Percentiles rank a stretch among this genome's conserved stretches.
Conservation (phyloP, 1,140 invertebrate species). For the Brachionus calyciflorus region DNA sequence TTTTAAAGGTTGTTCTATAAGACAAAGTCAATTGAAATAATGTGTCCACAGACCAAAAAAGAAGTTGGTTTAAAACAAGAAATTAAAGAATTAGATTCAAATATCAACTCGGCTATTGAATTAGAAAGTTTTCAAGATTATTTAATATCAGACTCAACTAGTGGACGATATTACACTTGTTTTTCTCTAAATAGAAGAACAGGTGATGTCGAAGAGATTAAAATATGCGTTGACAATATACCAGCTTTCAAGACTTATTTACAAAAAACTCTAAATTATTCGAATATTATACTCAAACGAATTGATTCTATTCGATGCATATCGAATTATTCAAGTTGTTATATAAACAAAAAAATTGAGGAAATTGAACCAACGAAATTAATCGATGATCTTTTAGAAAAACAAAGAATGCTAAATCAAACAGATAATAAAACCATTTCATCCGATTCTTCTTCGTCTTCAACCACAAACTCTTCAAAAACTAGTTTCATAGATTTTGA, state of each 20-base stretch:
- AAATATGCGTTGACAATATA: slow-evolving; percentile 37
- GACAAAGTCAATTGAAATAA: slow-evolving; percentile 17
- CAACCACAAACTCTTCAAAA: background rate
- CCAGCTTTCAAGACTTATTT: slow-evolving; percentile 17
- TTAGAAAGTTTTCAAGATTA: background rate
- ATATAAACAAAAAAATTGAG: slow-evolving; percentile 16
- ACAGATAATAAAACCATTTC: background rate
- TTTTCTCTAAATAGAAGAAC: slow-evolving; percentile 8
- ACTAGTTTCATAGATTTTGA: background rate
- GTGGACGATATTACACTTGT: slow-evolving; percentile 20
- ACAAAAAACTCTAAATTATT: slow-evolving; percentile 21
- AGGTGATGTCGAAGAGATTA: slow-evolving; percentile 9
- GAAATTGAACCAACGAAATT: slow-evolving; percentile 12
- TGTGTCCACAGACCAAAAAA: background rate
- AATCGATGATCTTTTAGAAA: background rate
- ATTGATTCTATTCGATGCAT: slow-evolving; percentile 19
- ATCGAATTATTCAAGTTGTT: slow-evolving; percentile 29
- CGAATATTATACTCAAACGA: slow-evolving; percentile 4
- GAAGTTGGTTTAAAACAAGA: background rate
- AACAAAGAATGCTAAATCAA: background rate
- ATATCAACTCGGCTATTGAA: background rate
- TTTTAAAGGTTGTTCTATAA: slow-evolving; percentile 16
- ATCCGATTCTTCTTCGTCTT: background rate
- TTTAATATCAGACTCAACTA: slow-evolving; percentile 1
- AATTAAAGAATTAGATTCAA: background rate